Conservation (phyloP, 2,113 vertebrate species). For the Centrocercus urophasianus region DNA sequence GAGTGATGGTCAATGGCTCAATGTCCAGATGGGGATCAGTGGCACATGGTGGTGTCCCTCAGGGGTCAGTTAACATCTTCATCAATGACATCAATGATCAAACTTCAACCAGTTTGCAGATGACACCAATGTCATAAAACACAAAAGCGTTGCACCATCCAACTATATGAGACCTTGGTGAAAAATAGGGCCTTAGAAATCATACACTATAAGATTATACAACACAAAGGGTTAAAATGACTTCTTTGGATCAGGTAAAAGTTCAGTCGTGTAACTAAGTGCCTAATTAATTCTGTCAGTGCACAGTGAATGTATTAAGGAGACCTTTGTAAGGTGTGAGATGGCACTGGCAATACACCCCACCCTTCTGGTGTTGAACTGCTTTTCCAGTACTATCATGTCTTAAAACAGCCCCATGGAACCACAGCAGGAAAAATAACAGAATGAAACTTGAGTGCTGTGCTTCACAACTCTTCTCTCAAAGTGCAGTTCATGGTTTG, state of each 20-base stretch:
- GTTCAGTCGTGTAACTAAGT: background rate
- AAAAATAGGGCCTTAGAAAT: background rate
- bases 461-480: background rate
- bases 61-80: no score
- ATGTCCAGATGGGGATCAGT: no score
- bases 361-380: background rate
- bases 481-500: background rate
- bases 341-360: background rate
- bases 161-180: background rate
- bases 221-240: background rate
- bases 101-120: no score
- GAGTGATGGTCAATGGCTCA: no score
- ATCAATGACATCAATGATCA: no score
- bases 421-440: background rate
- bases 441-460: accelerated
- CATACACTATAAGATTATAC: background rate
- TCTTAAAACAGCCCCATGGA: background rate
- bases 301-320: background rate
- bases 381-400: background rate
- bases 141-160: background rate
- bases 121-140: no score
- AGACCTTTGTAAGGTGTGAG: background rate
- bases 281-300: background rate
- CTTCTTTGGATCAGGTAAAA: background rate
- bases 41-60: no score